Conservation (phyloP, 2,797 vertebrate species). For the Aulostomus chinensis region DNA sequence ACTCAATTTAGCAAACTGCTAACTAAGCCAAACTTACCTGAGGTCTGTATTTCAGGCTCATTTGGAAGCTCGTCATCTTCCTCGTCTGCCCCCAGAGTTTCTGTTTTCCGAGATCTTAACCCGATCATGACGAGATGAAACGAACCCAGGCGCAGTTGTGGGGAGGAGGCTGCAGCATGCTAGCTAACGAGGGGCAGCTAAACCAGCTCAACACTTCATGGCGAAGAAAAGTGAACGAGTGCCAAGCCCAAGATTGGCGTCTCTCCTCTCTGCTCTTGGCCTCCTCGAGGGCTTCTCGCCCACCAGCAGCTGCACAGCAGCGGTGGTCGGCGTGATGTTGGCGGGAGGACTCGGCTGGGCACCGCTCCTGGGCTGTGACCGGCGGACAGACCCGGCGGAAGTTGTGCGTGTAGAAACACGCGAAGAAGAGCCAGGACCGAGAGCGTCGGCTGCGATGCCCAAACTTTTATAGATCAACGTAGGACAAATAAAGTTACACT, state of each 20-base stretch:
- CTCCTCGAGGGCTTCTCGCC: background rate
- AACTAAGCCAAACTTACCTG: conserved; percentile 36
- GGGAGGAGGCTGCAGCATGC: conserved; percentile 53
- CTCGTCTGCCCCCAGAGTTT: conserved; percentile 10
- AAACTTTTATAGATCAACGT: no score
- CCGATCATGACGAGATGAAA: conserved; percentile 62
- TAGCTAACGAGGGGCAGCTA: conserved; percentile 37
- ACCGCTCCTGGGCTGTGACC: background rate
- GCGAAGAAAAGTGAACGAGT: background rate
- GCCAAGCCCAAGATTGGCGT: background rate
- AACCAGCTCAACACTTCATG: background rate
- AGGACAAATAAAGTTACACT: no score
- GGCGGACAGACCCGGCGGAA: background rate
- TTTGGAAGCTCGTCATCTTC: conserved; percentile 10
- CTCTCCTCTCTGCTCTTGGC: background rate
- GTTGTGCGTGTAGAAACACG: background rate
- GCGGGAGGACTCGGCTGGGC: background rate
- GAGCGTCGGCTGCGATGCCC: no score
- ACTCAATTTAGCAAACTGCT: conserved; percentile 15
- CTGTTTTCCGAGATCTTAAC: conserved; percentile 56
- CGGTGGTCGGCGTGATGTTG: background rate
- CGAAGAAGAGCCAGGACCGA: no score
- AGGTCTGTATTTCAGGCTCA: background rate
- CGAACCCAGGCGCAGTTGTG: conserved; percentile 13
- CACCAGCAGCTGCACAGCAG: background rate